Evolutionary conservation across 1,140 invertebrate species (phyloP).

Genomic region (Platorchestia sp.): DNA sequence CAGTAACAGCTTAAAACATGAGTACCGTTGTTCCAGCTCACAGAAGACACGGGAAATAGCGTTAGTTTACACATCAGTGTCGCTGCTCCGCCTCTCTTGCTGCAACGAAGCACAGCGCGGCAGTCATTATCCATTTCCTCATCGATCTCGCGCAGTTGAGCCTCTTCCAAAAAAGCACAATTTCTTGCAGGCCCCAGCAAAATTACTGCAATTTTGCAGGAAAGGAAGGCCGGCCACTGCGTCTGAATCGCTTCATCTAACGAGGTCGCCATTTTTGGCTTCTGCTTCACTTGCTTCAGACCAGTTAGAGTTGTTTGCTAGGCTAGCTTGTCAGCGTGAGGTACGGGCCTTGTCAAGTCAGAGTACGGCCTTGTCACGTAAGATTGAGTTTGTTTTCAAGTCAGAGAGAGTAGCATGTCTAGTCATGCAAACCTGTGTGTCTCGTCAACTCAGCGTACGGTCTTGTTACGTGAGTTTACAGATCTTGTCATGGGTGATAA

Average conservation of each 20-base stretch:
- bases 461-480: neutral
- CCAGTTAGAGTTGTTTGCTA: neutral
- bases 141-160: neutral
- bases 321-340: neutral
- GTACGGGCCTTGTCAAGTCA: neutral
- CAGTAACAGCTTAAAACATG: neutral
- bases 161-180: neutral
- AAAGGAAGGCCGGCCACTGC: neutral
- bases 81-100: neutral
- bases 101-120: neutral
- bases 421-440: neutral
- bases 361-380: neutral
- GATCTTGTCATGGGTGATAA: neutral
- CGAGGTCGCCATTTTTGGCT: neutral
- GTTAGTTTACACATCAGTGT: neutral
- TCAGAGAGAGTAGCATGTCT: no score
- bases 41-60: neutral
- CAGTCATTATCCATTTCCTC: neutral
- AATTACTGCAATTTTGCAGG: neutral
- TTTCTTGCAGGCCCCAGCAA: neutral
- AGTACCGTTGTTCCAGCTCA: neutral
- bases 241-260: constrained; percentile 7
- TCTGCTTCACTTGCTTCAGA: neutral
- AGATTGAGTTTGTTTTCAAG: no score
- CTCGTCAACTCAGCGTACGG: neutral